Evolutionary conservation across 2,888 invertebrate genomes (phyloP), one percentile per base, ranked within the genome.

Genomic region (Falcaria lacertinaria): DNA sequence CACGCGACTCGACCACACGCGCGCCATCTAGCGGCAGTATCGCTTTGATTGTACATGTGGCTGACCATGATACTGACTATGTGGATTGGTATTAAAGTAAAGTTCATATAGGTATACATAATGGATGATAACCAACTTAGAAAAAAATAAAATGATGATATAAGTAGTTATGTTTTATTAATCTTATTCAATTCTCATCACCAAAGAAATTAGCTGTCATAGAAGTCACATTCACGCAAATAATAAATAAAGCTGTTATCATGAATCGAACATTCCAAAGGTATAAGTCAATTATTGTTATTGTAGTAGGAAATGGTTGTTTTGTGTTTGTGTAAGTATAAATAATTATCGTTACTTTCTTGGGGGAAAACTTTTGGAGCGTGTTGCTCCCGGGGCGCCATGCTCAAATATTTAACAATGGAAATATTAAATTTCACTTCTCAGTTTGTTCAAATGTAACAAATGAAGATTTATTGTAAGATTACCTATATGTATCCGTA

Each of bases 1-100:
- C 88, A 86, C 88, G 88, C 86, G 87, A 82, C 84, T 74, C 71
- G 87, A 81, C 87, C 88, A 87, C 89, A 86, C 88, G 78, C 85
- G 77, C 86, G 86, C 79, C 84, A 84, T 87, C 85, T 86, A 82
- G 69, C 60, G 69, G 28, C 11, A 57, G 54, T 55, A 53, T 54
- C 50, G 69, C 64, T 65, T 68, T 62, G 64, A 67, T 66, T 69
- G 74, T 67, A 65, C 60, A 64, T 72, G 72, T 68, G 72, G 69
- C 64, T 66, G 65, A 72, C 67, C 45, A 62, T 54, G 59, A 51
- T 48, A 59, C 52, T 61, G 57, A 58, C 60, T 36, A 14, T 6
- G n/a, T 22, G 7, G 7, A 36, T 28, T 22, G 4, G 4, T n/a
- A n/a, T n/a, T n/a, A n/a, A n/a, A n/a, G n/a, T n/a, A n/a, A n/a